Evolutionary conservation across 2,888 invertebrate genomes (phyloP), one percentile per base, ranked within the genome.

Genomic region (Mythimna ferrago): DNA sequence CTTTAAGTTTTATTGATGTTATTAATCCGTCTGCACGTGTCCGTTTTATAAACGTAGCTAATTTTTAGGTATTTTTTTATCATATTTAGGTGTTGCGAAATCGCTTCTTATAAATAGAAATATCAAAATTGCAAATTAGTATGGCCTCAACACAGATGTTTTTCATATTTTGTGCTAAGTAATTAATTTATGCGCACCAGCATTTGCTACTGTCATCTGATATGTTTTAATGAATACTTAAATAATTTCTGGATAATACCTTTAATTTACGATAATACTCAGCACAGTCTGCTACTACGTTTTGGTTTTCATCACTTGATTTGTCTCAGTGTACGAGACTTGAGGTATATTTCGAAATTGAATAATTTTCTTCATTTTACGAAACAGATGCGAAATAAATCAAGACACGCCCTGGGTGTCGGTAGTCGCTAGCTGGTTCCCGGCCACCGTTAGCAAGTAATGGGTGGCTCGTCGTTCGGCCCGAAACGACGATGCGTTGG

Each of bases 1-100:
- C 67, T 62, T 66, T 69, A 54, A 62, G 21, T 66, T 78, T 70
- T 70, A 82, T 72, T 68, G 66, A 62, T 75, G 60, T 66, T 77
- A 68, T 64, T 81, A 81, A 78, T 75, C 61, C 63, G 26, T 57
- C 54, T 63, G 70, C 41, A 64, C 77, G 72, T 81, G 72, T 35
- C 26, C 16, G 58, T 53, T 66, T 70, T 73, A 41, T 56, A 9
- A 65, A 57, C 19, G 16, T 35, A 35, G 14, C 10, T 32, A 51
- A 54, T n/a, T 74, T 32, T 32, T 32, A 4, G 32, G 32, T 32
- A 32, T 32, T 32, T 75, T 73, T 65, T 51, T 5, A 48, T 60
- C 21, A 44, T 44, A 48, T 71, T 78, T n/a, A 41, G n/a, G 44
- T 51, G 72, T 78, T 61, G 48, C 61, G 16, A 51, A 70, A 70